A percentile compares a stretch with the other conserved stretches of the same genome.
Conservation (phyloP, 2,113 vertebrate species). For the Catagonus wagneri region DNA sequence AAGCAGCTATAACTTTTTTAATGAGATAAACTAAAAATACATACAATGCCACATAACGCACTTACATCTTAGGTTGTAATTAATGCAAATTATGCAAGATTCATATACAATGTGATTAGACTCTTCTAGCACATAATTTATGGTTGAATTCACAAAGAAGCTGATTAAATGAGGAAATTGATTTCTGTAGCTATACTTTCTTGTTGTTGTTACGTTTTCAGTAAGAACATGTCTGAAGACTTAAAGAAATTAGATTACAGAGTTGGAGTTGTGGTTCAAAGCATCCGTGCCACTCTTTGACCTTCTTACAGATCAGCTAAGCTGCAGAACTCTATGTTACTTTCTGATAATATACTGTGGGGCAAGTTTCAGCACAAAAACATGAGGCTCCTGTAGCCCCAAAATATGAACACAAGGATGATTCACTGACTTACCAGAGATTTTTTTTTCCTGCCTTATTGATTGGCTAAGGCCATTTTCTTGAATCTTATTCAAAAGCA, state of each 20-base stretch:
- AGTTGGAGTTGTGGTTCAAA: constrained; percentile 53
- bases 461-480: background rate
- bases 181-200: constrained; percentile 72
- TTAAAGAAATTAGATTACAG: constrained; percentile 70
- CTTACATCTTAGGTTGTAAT: constrained; percentile 74
- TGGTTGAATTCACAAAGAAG: constrained; percentile 80
- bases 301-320: constrained; percentile 59
- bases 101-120: constrained; percentile 80
- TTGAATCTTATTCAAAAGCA: constrained; percentile 32
- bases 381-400: background rate
- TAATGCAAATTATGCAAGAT: constrained; percentile 78
- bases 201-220: constrained; percentile 61
- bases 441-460: background rate
- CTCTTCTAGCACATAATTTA: constrained; percentile 74
- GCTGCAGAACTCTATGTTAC: background rate
- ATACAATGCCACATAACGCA: constrained; percentile 68
- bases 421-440: background rate
- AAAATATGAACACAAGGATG: background rate
- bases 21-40: constrained; percentile 76
- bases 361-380: constrained; percentile 1
- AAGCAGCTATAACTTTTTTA: constrained; percentile 62
- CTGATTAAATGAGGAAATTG: constrained; percentile 81
- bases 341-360: background rate
- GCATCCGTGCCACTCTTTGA: background rate
- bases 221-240: constrained; percentile 47